Evolutionary conservation across 2,113 vertebrate species (phyloP), one percentile per base, ranked within the genome.

Genomic region (Ivindomyrus marchei): DNA sequence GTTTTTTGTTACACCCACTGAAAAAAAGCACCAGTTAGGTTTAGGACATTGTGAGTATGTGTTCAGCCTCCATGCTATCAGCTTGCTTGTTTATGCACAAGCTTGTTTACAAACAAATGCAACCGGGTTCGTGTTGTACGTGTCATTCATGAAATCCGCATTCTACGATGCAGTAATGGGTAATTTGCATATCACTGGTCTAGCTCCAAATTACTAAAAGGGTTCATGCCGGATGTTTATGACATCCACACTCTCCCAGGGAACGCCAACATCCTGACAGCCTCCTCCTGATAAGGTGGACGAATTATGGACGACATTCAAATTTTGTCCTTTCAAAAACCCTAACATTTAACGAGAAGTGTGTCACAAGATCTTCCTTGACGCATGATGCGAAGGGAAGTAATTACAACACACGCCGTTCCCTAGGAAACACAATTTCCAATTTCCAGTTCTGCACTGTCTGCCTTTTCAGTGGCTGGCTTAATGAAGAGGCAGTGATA

Each of bases 341-440:
- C 31, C 31, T 77, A 42, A 56, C 36, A n/a, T 39, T 39, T 80
- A 27, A 24, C 24, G 74, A 88, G 42, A 46, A n/a, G 45, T 31
- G 27, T 58, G 46, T 24, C 80, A 90, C 56, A 85, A 77, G 87
- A 87, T 91, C 90, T 74, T 87, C 31, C 39, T 27, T 19, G 70
- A 70, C 47, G 70, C 85, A 88, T 62, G 15, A 8, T 74, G 74
- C 88, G 88, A 91, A 56, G 27, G n/a, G 19, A 87, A 70, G 52
- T 56, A 89, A 91, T 86, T 89, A 90, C 50, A 24, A 83, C 91
- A 88, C 66, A 87, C 53, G 70, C 88, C 39, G 92, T 92, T 92
- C 31, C 92, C 92, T 88, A 90, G 91, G 92, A 90, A 92, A 91
- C 91, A 9, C 17, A 31, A 46, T 89, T 50, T 90, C 85, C 17